Conservation (phyloP, 2,888 invertebrate species). For the Philaethria dido region DNA sequence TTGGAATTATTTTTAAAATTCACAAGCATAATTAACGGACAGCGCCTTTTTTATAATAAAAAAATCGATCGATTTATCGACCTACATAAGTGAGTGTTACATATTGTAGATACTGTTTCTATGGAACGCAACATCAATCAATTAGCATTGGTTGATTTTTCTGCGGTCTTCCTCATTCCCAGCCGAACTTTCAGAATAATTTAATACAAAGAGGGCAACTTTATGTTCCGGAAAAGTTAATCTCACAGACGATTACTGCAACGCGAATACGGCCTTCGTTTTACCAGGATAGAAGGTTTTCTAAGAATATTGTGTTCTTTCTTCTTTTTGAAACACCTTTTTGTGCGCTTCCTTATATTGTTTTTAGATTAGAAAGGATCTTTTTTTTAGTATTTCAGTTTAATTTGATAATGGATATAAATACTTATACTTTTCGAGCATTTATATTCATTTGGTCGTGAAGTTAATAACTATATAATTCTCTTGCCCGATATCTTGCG, state of each 20-base stretch:
- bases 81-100: no score
- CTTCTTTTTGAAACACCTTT: conserved; percentile 21
- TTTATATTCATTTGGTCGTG: background rate
- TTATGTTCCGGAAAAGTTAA: conserved; percentile 68
- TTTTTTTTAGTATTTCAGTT: background rate
- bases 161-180: conserved; percentile 52
- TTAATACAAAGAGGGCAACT: conserved; percentile 71
- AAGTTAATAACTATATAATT: background rate
- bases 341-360: conserved; percentile 20
- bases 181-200: conserved; percentile 67
- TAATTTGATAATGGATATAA: conserved; percentile 8
- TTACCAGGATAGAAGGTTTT: conserved; percentile 48
- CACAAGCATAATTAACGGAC: background rate
- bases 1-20: background rate
- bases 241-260: conserved; percentile 63
- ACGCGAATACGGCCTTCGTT: conserved; percentile 47
- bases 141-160: conserved; percentile 61
- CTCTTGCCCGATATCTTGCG: background rate
- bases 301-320: conserved; percentile 44
- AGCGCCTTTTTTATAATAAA: background rate
- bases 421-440: background rate
- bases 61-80: no score
- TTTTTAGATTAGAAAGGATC: conserved; percentile 12
- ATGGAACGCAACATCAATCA: conserved; percentile 63
- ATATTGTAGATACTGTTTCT: background rate